Evolutionary conservation across 2,888 invertebrate genomes (phyloP).

Genomic region (Idaea straminata): DNA sequence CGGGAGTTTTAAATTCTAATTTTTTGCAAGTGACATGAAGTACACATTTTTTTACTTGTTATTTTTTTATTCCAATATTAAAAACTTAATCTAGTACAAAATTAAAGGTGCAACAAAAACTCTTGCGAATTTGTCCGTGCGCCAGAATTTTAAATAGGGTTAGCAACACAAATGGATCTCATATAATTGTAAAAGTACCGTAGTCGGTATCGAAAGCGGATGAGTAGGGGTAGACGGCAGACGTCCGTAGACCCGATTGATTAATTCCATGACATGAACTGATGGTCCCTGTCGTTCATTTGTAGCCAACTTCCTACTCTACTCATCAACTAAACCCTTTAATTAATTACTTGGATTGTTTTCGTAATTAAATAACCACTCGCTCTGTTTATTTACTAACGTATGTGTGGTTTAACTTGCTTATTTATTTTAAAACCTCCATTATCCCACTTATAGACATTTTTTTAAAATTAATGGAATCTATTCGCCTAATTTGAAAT

Average conservation of each 20-base stretch:
- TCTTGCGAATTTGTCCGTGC: too few relatives aligned
- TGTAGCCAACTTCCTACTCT: background rate
- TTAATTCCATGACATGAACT: conserved; percentile 58
- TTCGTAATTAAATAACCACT: background rate
- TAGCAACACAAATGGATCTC: background rate
- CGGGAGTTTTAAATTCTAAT: too few relatives aligned
- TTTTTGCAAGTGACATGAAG: too few relatives aligned
- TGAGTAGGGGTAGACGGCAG: conserved; percentile 4
- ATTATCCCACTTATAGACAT: background rate
- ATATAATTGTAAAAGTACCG: background rate
- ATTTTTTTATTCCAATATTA: too few relatives aligned
- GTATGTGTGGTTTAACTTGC: background rate
- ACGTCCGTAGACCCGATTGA: conserved; percentile 33
- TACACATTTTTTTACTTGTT: too few relatives aligned
- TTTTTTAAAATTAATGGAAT: too few relatives aligned
- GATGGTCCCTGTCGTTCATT: conserved; percentile 3
- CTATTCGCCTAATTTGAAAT: too few relatives aligned
- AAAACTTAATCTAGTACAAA: too few relatives aligned
- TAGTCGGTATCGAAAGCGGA: background rate
- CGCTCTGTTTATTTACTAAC: background rate
- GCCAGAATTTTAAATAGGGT: background rate
- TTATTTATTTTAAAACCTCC: background rate
- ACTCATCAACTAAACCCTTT: conserved; percentile 1
- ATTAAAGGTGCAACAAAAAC: too few relatives aligned
- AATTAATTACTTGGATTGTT: background rate